A percentile compares a stretch with the other conserved stretches of the same genome.
Evolutionary conservation across 2,888 invertebrate species (phyloP).

Genomic region (Bhutanitis thaidina): DNA sequence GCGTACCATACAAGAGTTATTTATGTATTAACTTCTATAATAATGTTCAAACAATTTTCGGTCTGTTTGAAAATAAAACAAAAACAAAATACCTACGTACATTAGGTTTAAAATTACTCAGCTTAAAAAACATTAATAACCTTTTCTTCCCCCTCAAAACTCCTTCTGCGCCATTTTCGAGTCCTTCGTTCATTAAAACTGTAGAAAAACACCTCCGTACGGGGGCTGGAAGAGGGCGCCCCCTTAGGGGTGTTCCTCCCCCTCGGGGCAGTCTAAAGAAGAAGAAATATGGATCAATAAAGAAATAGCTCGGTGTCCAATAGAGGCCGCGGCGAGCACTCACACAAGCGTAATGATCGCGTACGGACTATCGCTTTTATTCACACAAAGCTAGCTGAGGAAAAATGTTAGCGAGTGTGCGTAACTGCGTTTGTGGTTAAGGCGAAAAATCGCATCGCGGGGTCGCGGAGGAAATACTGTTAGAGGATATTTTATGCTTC

Average conservation of each 20-base stretch:
- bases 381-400: conserved; percentile 32
- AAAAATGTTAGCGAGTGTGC: conserved; percentile 36
- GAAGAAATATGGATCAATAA: conserved; percentile 81
- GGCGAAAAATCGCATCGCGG: conserved; percentile 29
- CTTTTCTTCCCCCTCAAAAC: conserved; percentile 53
- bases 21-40: background rate
- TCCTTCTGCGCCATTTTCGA: conserved; percentile 56
- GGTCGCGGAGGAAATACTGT: background rate
- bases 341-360: conserved; percentile 46
- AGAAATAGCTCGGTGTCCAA: conserved; percentile 79
- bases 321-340: conserved; percentile 69
- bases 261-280: conserved; percentile 71
- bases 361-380: conserved; percentile 38
- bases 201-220: conserved; percentile 71
- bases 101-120: conserved; percentile 63
- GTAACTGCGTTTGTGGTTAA: conserved; percentile 28
- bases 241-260: conserved; percentile 29
- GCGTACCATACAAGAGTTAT: background rate
- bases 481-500: background rate
- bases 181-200: conserved; percentile 76
- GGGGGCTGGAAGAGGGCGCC: conserved; percentile 26
- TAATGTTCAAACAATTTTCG: background rate
- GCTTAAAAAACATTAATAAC: conserved; percentile 78
- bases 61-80: background rate
- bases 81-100: conserved; percentile 41